Conservation (phyloP, 2,888 invertebrate genomes). For the Nematopogon swammerdamellus region DNA sequence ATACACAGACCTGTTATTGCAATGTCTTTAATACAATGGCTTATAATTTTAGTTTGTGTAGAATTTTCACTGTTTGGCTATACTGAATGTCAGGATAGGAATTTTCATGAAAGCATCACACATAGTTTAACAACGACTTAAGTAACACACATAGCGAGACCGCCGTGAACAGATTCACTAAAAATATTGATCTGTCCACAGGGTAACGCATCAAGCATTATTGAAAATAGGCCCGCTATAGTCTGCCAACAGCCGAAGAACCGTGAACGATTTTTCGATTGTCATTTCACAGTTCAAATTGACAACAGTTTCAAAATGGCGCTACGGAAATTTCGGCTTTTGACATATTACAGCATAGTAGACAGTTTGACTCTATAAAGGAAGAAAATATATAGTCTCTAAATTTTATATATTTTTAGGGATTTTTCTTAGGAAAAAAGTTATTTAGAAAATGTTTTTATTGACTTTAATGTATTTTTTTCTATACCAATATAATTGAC, state of each 20-base stretch:
- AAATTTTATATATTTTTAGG: neutral
- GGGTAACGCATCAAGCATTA: neutral
- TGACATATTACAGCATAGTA: neutral
- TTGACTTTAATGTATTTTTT: constrained; percentile 27
- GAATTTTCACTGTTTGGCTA: too few relatives aligned
- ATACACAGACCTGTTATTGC: too few relatives aligned
- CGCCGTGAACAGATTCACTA: neutral
- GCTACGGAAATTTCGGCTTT: neutral
- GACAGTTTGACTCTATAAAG: neutral
- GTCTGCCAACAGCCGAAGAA: neutral
- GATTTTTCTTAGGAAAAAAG: constrained; percentile 16
- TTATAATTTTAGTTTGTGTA: too few relatives aligned
- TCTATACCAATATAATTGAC: constrained; percentile 56
- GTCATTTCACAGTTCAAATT: too few relatives aligned
- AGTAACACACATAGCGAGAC: too few relatives aligned
- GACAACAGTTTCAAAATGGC: neutral
- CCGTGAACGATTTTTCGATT: too few relatives aligned
- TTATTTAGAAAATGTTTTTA: constrained; percentile 32
- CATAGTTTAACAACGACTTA: too few relatives aligned
- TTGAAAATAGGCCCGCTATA: neutral
- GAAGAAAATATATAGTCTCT: neutral
- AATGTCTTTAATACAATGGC: too few relatives aligned
- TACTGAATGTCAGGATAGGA: too few relatives aligned
- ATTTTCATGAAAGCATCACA: too few relatives aligned
- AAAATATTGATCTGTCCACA: neutral